These are phyloP conservation scores for Dolomedes plantarius DNA, from an alignment of 2,888 invertebrate species.

Conservation along the genomic window DNA sequence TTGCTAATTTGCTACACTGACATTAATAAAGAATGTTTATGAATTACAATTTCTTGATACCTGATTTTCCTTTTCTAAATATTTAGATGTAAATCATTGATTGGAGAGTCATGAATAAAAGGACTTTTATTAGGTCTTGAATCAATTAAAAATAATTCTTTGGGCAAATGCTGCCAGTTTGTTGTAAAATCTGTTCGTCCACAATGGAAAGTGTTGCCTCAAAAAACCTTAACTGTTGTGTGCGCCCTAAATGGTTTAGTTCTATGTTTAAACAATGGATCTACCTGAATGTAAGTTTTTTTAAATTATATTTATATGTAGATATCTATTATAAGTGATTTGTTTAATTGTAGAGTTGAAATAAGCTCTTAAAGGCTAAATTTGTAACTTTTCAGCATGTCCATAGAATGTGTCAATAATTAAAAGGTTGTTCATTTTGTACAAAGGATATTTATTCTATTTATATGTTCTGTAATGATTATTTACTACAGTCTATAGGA, in stretches of 20 bases:
- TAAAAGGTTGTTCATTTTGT: too few relatives aligned
- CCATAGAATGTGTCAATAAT: too few relatives aligned
- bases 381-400: too few relatives aligned
- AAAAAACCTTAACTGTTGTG: constrained; percentile 71
- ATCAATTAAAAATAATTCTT: background rate
- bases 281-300: constrained; percentile 72
- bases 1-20: constrained; percentile 72
- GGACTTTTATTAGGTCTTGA: background rate
- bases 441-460: too few relatives aligned
- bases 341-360: too few relatives aligned
- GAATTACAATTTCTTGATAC: constrained; percentile 21
- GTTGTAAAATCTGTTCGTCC: background rate
- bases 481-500: too few relatives aligned
- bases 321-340: too few relatives aligned
- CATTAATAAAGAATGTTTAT: constrained; percentile 5
- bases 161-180: background rate
- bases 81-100: background rate
- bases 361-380: too few relatives aligned
- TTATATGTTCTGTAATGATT: too few relatives aligned
- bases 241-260: constrained; percentile 70
- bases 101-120: background rate
- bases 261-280: constrained; percentile 72
- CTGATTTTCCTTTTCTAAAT: background rate
- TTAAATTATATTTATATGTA: too few relatives aligned
- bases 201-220: constrained; percentile 49